Evolutionary conservation across 2,888 invertebrate species (phyloP).

Genomic region (Hydrotaea diabolus): DNA sequence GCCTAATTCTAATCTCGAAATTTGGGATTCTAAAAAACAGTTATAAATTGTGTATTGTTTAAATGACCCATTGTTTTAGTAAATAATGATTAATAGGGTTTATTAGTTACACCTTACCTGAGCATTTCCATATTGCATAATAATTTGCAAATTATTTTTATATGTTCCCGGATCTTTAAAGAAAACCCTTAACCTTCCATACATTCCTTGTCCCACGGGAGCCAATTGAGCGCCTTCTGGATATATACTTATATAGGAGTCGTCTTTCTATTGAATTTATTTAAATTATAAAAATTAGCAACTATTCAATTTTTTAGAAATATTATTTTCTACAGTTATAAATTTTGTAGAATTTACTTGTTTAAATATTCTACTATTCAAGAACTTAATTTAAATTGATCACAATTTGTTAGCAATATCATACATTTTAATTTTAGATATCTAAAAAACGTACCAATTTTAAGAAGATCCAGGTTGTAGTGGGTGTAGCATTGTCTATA

Average conservation of each 20-base stretch:
- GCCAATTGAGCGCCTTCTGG: constrained; percentile 72
- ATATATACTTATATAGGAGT: constrained; percentile 70
- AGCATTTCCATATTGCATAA: constrained; percentile 72
- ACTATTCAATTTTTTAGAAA: too few relatives aligned
- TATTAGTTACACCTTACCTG: constrained; percentile 68
- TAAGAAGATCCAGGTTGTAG: constrained; percentile 73
- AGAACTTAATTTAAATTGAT: too few relatives aligned
- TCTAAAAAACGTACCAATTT: constrained; percentile 74
- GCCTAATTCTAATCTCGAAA: too few relatives aligned
- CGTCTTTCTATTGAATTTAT: constrained; percentile 49
- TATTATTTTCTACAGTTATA: too few relatives aligned
- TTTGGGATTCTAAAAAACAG: too few relatives aligned
- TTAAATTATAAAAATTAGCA: background rate
- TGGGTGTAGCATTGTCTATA: constrained; percentile 75
- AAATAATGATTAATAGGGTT: too few relatives aligned
- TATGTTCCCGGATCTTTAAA: constrained; percentile 75
- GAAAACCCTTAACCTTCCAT: constrained; percentile 70
- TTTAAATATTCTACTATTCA: too few relatives aligned
- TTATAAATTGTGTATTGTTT: too few relatives aligned
- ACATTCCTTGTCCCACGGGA: constrained; percentile 73
- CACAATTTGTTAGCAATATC: too few relatives aligned
- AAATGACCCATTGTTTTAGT: too few relatives aligned
- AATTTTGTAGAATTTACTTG: too few relatives aligned
- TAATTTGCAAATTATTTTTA: constrained; percentile 72
- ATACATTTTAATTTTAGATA: too few relatives aligned